Percentiles rank a stretch among this genome's conserved stretches.
Evolutionary conservation across 2,113 vertebrate genomes (phyloP).

Genomic region (Malurus elegans): DNA sequence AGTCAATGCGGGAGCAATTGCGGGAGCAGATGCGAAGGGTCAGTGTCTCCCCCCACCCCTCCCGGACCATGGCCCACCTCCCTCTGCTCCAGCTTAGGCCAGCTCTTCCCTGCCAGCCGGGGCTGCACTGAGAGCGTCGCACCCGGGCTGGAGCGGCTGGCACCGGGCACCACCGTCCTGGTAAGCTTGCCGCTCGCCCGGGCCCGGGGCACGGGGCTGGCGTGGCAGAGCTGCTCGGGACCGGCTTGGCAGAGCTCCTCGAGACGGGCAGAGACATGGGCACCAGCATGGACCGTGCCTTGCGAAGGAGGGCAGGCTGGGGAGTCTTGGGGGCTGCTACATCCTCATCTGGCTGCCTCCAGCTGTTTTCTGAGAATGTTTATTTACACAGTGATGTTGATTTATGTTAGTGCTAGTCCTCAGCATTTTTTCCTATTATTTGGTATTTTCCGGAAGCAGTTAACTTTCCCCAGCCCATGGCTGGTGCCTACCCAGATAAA

Average conservation of each 20-base stretch:
- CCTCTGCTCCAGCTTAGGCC: conserved; percentile 41
- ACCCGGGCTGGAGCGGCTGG: conserved; percentile 38
- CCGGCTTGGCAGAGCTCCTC: neutral
- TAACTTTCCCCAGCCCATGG: neutral
- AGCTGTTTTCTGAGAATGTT: neutral
- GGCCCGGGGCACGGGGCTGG: neutral
- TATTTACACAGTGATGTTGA: neutral
- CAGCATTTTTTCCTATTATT: neutral
- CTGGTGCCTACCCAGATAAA: neutral
- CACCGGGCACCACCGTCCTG: neutral
- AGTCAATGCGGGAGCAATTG: conserved; percentile 93
- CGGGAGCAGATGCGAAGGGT: conserved; percentile 95
- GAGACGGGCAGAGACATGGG: neutral
- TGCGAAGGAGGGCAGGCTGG: neutral
- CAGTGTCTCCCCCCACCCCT: conserved; percentile 78
- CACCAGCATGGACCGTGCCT: neutral
- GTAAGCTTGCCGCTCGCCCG: conserved; percentile 20
- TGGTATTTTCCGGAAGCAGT: neutral
- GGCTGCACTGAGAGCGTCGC: neutral
- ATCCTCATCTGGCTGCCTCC: neutral
- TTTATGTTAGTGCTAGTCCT: neutral
- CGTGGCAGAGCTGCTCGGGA: neutral
- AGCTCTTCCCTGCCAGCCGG: conserved; percentile 24
- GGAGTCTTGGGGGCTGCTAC: neutral
- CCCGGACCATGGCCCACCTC: conserved; percentile 51